A percentile compares a stretch with the other conserved stretches of the same genome.
These are phyloP conservation scores for Ursus arctos DNA, from an alignment of 2,113 vertebrate genomes.

Conservation along the genomic window DNA sequence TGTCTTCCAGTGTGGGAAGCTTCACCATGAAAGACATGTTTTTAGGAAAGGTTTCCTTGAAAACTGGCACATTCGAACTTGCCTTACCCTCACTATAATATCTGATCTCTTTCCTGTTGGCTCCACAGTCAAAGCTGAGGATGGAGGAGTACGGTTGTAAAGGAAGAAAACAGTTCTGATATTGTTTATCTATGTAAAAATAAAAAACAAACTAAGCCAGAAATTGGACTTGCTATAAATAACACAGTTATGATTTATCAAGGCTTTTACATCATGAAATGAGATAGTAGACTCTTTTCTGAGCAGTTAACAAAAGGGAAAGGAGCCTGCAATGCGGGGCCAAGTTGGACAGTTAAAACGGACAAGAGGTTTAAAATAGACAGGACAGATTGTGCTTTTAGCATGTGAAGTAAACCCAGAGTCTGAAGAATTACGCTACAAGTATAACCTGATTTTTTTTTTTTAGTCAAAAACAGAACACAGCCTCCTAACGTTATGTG, in stretches of 20 bases:
- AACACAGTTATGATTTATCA: background rate
- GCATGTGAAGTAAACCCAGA: background rate
- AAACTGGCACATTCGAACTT: background rate
- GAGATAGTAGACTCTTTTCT: background rate
- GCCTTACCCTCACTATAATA: background rate
- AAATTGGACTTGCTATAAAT: background rate
- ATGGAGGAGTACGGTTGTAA: background rate
- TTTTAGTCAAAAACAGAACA: background rate
- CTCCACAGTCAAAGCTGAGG: background rate
- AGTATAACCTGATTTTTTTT: background rate
- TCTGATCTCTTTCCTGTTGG: background rate
- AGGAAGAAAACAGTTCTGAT: background rate
- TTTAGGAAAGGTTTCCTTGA: background rate
- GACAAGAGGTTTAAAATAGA: background rate
- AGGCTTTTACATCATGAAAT: background rate
- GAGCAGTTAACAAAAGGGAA: background rate
- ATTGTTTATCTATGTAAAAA: background rate
- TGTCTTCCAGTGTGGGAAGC: background rate
- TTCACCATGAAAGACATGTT: background rate
- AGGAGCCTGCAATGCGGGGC: background rate
- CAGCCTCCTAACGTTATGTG: background rate
- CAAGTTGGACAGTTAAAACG: background rate
- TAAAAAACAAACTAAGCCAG: background rate
- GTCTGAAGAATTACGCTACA: conserved; percentile 30
- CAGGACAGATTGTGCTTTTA: background rate